Percentiles rank a stretch among this genome's conserved stretches.
These are phyloP conservation scores for Poeciliopsis presidionis DNA, from an alignment of 2,797 vertebrate species.

Conservation along the genomic window DNA sequence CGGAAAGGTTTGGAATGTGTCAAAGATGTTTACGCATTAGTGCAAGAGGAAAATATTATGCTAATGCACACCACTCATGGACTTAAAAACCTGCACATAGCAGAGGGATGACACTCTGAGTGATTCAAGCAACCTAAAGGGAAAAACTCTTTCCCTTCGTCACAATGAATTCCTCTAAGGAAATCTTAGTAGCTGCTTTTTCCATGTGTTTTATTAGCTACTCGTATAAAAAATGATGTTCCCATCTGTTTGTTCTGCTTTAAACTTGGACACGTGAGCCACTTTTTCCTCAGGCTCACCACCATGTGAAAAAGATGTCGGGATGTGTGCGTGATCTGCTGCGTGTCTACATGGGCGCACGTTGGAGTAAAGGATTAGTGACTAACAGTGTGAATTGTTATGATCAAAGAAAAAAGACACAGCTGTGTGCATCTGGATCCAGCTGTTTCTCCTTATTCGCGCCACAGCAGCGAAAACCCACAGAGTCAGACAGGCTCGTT, in stretches of 20 bases:
- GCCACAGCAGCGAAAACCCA: slow-evolving; percentile 28
- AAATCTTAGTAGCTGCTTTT: slow-evolving; percentile 20
- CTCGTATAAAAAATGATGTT: slow-evolving; percentile 19
- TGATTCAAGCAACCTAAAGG: slow-evolving; percentile 46
- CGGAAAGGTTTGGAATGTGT: slow-evolving; percentile 12
- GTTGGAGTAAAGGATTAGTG: slow-evolving; percentile 61
- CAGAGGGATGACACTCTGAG: slow-evolving; percentile 12
- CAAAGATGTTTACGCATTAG: slow-evolving; percentile 13
- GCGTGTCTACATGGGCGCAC: slow-evolving; percentile 6
- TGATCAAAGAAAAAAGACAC: slow-evolving; percentile 42
- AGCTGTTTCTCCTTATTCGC: slow-evolving; percentile 55
- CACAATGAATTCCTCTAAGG: slow-evolving; percentile 40
- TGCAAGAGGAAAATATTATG: slow-evolving; percentile 21
- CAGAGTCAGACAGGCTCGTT: slow-evolving; percentile 30
- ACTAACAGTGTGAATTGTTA: slow-evolving; percentile 52
- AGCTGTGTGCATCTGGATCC: slow-evolving; percentile 62
- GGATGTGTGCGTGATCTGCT: slow-evolving; percentile 3
- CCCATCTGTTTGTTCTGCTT: slow-evolving; percentile 44
- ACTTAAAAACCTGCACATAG: slow-evolving; percentile 8
- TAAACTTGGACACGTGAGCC: slow-evolving; percentile 18
- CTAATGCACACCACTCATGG: slow-evolving; percentile 5
- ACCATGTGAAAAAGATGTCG: slow-evolving; percentile 3
- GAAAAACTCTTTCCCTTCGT: slow-evolving; percentile 40
- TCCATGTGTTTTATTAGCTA: slow-evolving; percentile 19
- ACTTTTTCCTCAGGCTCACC: slow-evolving; percentile 22